Conservation (phyloP, 2,888 invertebrate genomes). For the Acanthacorydalis orientalis region DNA sequence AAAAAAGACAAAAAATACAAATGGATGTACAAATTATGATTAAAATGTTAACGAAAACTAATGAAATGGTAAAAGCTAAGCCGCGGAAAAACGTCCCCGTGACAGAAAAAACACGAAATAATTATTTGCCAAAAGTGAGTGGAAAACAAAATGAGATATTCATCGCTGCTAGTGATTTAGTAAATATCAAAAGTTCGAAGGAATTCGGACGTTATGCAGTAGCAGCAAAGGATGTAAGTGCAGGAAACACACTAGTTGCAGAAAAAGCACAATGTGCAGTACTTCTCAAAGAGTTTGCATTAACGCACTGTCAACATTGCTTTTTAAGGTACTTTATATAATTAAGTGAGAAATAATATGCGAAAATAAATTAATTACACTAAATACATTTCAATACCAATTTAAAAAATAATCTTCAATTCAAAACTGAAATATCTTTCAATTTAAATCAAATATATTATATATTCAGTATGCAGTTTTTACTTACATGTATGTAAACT, state of each 20-base stretch:
- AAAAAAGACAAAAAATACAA: constrained; percentile 37
- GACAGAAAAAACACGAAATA: constrained; percentile 16
- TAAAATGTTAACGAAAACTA: constrained; percentile 38
- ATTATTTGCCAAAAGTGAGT: constrained; percentile 16
- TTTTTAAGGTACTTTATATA: constrained; percentile 35
- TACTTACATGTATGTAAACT: no score
- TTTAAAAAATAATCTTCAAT: no score
- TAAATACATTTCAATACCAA: no score
- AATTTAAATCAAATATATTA: no score
- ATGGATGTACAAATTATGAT: constrained; percentile 55
- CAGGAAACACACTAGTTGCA: constrained; percentile 54
- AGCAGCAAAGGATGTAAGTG: constrained; percentile 47
- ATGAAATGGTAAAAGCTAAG: constrained; percentile 6
- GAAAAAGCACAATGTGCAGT: constrained; percentile 59
- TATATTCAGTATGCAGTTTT: no score
- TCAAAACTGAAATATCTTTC: no score
- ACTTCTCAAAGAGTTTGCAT: constrained; percentile 45
- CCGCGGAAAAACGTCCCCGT: constrained; percentile 13
- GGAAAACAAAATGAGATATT: constrained; percentile 20
- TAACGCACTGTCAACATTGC: constrained; percentile 57
- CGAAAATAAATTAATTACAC: no score
- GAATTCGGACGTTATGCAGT: constrained; percentile 55
- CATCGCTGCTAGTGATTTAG: constrained; percentile 41
- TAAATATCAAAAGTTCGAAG: constrained; percentile 43
- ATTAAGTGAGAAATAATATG: background rate